Evolutionary conservation across 2,888 invertebrate species (phyloP), one percentile per base, ranked within the genome.

Genomic region (Incurvaria masculella): DNA sequence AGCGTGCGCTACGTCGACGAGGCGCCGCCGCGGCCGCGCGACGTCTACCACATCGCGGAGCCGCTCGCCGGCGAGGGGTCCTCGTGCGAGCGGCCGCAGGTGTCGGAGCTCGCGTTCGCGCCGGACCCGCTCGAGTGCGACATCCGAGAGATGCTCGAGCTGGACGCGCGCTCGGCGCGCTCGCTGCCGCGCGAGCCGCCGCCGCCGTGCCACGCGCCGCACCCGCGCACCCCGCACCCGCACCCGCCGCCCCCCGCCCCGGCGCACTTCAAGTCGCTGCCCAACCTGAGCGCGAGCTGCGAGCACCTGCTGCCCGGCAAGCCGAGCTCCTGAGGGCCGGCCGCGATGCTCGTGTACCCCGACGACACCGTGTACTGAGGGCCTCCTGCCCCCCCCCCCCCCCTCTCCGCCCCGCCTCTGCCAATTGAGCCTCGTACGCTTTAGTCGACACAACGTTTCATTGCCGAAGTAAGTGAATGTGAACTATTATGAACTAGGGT

Each of bases 261-360:
- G 58, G 61, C 62, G 59, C 76, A 80, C 56, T 82, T 81, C 59
- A 82, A 82, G 64, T 82, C 82, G 59, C 81, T 88, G 76, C 87
- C 87, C 69, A 87, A 87, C 78, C 78, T 87, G 72, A 86, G 83
- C 69, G 84, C 86, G 60, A 83, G 83, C 66, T 83, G 82, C 65
- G 85, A 85, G 67, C 82, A 80, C 62, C 75, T 84, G 61, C 76
- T 85, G 58, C 80, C 79, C 62, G 65, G 65, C 54, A 55, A 58
- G 45, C 41, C 46, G 33, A 42, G 48, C 63, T 56, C 56, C 55
- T 52, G 60, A 59, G 59, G 55, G 11, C 49, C 55, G 52, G 16
- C 54, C 14, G 8, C 56, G 54, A 57, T 45, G 45, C 54, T 53
- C 49, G 72, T 74, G 45, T 74, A 69, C 64, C 68, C 63, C 53